phyloP scores from a whole-genome alignment of 2,888 invertebrate species.

The Disparrhopalites patrizii region DNA sequence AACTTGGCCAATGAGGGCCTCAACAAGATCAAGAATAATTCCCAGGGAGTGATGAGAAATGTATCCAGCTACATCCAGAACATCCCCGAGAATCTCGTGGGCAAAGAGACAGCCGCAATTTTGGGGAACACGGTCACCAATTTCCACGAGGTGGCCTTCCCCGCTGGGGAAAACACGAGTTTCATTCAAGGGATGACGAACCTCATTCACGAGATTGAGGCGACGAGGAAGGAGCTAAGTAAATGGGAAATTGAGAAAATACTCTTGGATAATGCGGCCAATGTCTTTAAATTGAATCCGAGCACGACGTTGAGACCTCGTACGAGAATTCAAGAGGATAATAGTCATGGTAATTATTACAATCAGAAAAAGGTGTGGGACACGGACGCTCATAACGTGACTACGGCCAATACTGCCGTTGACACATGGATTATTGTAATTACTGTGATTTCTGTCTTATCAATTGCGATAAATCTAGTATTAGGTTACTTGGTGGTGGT shows the following conservation, averaged over 20 bases:
- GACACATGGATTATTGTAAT: neutral
- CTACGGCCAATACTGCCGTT: too few species aligned
- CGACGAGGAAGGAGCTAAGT: slow-evolving; percentile 7
- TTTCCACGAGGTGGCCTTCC: slow-evolving; percentile 4
- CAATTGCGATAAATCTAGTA: neutral
- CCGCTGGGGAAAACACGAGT: slow-evolving; percentile 7
- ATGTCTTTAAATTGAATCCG: slow-evolving; percentile 4
- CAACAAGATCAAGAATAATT: slow-evolving; percentile 5
- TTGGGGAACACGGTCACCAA: neutral
- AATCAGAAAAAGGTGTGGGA: neutral
- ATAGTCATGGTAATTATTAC: too few species aligned
- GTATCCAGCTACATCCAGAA: neutral
- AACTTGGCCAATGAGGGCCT: neutral
- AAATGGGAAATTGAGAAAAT: neutral
- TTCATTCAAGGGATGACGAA: slow-evolving; percentile 11
- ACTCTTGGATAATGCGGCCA: neutral
- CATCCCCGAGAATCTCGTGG: neutral
- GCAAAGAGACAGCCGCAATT: neutral
- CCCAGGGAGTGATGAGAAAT: neutral
- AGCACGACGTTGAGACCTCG: too few species aligned
- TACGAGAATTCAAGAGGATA: too few species aligned
- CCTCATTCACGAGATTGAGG: slow-evolving; percentile 7
- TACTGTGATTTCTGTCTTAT: neutral
- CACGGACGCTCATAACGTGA: neutral
- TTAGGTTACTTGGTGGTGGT: neutral